phyloP scores from a whole-genome alignment of 2,797 vertebrate species.

The Acipenser oxyrinchus region DNA sequence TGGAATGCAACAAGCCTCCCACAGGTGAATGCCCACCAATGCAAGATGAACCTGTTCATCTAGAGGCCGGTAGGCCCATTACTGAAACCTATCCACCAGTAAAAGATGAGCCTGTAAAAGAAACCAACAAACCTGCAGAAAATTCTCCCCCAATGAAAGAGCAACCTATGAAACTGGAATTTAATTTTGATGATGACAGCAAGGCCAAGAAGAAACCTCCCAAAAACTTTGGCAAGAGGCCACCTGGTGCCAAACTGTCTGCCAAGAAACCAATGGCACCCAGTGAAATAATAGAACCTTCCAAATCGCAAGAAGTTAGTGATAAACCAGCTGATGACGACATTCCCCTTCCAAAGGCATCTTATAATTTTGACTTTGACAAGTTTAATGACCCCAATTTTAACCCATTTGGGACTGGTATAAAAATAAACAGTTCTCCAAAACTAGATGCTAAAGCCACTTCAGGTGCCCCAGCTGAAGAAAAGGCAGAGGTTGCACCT shows the following conservation, averaged over 20 bases:
- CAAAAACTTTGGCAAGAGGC: conserved; percentile 58
- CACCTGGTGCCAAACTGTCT: conserved; percentile 46
- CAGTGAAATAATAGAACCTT: conserved; percentile 12
- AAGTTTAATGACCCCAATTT: conserved; percentile 68
- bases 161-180: conserved; percentile 62
- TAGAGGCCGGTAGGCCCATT: conserved; percentile 20
- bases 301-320: conserved; percentile 19
- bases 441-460: not conserved
- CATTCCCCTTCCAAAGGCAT: conserved; percentile 33
- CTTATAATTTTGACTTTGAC: conserved; percentile 59
- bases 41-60: conserved; percentile 1
- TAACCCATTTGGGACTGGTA: conserved; percentile 56
- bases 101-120: conserved; percentile 15
- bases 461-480: too few relatives aligned
- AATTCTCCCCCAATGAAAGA: conserved; percentile 21
- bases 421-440: conserved; percentile 49
- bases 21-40: not conserved
- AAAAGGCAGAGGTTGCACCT: too few relatives aligned
- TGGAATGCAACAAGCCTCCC: conserved; percentile 34
- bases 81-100: conserved; percentile 16
- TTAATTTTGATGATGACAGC: conserved; percentile 57
- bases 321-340: conserved; percentile 20
- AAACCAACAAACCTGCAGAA: not conserved
- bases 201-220: conserved; percentile 49
- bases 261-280: conserved; percentile 31